phyloP scores from a whole-genome alignment of 2,113 vertebrate genomes.

The Prunella fulvescens region DNA sequence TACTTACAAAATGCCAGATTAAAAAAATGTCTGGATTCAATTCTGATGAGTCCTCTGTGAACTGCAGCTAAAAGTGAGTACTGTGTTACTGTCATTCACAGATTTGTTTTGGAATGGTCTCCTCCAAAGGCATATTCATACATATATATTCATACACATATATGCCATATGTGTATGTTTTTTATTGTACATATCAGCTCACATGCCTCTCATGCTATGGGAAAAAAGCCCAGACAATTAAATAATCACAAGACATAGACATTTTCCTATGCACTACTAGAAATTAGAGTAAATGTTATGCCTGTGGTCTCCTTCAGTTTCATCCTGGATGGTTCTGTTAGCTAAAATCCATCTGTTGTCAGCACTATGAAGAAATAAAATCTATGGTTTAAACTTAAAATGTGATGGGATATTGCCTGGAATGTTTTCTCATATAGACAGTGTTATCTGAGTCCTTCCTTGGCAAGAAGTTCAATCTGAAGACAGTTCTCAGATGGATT shows the following conservation, averaged over 20 bases:
- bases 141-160: neutral
- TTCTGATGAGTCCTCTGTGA: neutral
- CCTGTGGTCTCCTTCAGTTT: neutral
- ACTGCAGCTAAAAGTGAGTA: neutral
- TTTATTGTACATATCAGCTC: neutral
- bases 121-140: neutral
- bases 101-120: neutral
- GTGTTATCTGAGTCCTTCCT: constrained; percentile 46
- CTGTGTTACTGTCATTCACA: neutral
- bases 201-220: neutral
- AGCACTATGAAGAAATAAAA: neutral
- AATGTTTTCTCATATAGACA: constrained; percentile 32
- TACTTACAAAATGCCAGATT: neutral
- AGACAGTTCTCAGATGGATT: constrained; percentile 33
- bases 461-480: constrained; percentile 36
- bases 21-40: neutral
- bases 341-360: constrained; percentile 22
- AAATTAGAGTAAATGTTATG: neutral
- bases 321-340: neutral
- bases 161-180: neutral
- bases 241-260: neutral
- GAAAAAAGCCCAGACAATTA: neutral
- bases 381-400: constrained; percentile 15
- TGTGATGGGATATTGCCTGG: constrained; percentile 12
- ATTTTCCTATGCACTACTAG: neutral